Evolutionary conservation across 2,797 vertebrate species (phyloP).

Genomic region (Gorsachius magnificus): DNA sequence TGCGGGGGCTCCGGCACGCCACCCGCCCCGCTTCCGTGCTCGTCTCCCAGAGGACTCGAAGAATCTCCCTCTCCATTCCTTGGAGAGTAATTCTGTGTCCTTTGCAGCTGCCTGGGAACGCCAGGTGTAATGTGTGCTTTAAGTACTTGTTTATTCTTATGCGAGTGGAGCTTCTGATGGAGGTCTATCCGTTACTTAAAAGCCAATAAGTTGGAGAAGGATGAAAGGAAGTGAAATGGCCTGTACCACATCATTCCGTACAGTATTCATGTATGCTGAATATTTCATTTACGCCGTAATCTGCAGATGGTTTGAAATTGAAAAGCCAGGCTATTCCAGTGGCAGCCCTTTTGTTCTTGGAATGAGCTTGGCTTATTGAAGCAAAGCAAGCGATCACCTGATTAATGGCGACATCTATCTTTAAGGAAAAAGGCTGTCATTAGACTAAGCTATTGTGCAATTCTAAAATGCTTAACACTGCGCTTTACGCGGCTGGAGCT

Average conservation of each 20-base stretch:
- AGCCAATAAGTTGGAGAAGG: not conserved
- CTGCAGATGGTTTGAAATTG: slow-evolving; percentile 8
- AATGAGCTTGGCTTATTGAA: not conserved
- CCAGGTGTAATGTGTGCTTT: not conserved
- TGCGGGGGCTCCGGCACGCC: not conserved
- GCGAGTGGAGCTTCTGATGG: not conserved
- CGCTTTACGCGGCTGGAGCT: not conserved
- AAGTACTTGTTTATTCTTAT: slow-evolving; percentile 27
- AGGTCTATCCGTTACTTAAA: slow-evolving; percentile 14
- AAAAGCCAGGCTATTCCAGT: not conserved
- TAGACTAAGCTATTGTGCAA: not conserved
- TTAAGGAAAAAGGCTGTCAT: not conserved
- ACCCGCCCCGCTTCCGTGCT: not conserved
- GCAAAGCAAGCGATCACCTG: not conserved
- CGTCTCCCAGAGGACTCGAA: not conserved
- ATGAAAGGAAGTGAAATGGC: slow-evolving; percentile 37
- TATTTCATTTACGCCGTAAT: slow-evolving; percentile 31
- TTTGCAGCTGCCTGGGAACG: not conserved
- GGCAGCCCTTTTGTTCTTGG: slow-evolving; percentile 40
- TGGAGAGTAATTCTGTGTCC: not conserved
- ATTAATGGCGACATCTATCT: slow-evolving; percentile 27
- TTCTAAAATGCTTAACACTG: not conserved
- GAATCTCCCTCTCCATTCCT: not conserved
- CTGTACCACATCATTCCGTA: slow-evolving; percentile 15
- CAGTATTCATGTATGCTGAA: not conserved